Conservation (phyloP, 2,888 invertebrate genomes). For the Xiphydria camelus region DNA sequence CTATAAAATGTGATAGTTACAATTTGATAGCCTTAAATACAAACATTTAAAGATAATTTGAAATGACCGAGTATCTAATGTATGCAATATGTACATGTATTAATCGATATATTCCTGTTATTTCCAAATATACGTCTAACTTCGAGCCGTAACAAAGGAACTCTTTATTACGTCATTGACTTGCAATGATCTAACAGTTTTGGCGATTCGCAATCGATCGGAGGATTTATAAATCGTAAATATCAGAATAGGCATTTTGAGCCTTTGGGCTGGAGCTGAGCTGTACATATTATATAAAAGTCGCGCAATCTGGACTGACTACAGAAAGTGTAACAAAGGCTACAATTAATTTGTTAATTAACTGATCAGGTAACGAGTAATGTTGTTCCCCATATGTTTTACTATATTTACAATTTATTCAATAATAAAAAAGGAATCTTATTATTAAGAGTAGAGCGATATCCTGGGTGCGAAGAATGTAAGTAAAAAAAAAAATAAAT, state of each 20-base stretch:
- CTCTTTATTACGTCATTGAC: no score
- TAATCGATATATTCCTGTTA: no score
- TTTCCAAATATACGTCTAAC: no score
- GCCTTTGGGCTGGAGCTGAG: constrained; percentile 38
- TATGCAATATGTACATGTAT: no score
- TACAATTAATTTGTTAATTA: constrained; percentile 38
- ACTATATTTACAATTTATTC: constrained; percentile 46
- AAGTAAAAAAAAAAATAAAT: constrained; percentile 26
- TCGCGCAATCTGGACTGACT: constrained; percentile 36
- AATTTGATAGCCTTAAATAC: no score
- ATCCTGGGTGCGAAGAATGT: constrained; percentile 39
- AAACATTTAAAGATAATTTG: no score
- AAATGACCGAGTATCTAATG: no score
- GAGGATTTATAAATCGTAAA: not conserved
- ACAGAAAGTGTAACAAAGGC: constrained; percentile 42
- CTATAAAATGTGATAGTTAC: no score
- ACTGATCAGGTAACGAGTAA: constrained; percentile 41
- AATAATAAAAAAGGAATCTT: constrained; percentile 34
- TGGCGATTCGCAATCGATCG: no score
- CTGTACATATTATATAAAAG: constrained; percentile 37
- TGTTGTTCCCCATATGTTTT: constrained; percentile 45
- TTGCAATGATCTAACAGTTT: no score
- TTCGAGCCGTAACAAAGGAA: no score
- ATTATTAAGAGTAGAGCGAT: constrained; percentile 40
- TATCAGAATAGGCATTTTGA: no score